A percentile compares a stretch with the other conserved stretches of the same genome.
phyloP scores from a whole-genome alignment of 2,113 vertebrate species.

The Pagrus major region DNA sequence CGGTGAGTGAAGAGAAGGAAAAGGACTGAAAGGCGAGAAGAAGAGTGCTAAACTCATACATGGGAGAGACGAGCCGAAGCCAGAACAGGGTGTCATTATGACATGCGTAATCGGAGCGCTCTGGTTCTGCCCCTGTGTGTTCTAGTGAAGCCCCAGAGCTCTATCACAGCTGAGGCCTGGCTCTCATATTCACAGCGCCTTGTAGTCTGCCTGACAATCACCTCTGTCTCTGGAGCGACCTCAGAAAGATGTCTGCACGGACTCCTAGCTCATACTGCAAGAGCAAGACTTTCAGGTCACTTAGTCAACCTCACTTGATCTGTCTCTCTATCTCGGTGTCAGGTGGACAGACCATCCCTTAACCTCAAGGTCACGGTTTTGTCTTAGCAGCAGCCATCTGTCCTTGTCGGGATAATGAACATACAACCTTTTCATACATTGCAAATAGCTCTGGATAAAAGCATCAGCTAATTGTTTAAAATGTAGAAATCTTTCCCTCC shows the following conservation, averaged over 20 bases:
- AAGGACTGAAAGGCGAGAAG: slow-evolving; percentile 46
- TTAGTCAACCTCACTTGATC: slow-evolving; percentile 23
- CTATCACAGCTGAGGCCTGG: slow-evolving; percentile 53
- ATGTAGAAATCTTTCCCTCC: not conserved
- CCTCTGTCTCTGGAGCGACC: slow-evolving; percentile 53
- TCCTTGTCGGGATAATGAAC: slow-evolving; percentile 1
- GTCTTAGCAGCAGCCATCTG: slow-evolving; percentile 12
- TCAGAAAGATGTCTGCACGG: slow-evolving; percentile 42
- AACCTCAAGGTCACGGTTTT: slow-evolving; percentile 56
- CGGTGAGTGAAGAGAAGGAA: slow-evolving; percentile 59
- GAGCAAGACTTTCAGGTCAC: slow-evolving; percentile 31
- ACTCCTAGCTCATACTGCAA: slow-evolving; percentile 3
- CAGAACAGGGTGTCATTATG: slow-evolving; percentile 75
- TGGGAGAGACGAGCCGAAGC: slow-evolving; percentile 40
- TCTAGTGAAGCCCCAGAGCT: slow-evolving; percentile 64
- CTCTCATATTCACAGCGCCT: slow-evolving; percentile 61
- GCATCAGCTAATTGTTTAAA: not conserved
- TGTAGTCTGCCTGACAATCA: slow-evolving; percentile 63
- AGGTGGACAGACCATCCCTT: slow-evolving; percentile 19
- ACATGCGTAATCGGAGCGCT: slow-evolving; percentile 67
- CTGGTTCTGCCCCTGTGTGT: slow-evolving; percentile 63
- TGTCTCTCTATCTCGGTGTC: slow-evolving; percentile 23
- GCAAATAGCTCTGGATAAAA: not conserved
- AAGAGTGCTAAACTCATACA: slow-evolving; percentile 49
- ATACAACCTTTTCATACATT: not conserved